Evolutionary conservation across 2,113 vertebrate genomes (phyloP).

Genomic region (Coryphaenoides rupestris): DNA sequence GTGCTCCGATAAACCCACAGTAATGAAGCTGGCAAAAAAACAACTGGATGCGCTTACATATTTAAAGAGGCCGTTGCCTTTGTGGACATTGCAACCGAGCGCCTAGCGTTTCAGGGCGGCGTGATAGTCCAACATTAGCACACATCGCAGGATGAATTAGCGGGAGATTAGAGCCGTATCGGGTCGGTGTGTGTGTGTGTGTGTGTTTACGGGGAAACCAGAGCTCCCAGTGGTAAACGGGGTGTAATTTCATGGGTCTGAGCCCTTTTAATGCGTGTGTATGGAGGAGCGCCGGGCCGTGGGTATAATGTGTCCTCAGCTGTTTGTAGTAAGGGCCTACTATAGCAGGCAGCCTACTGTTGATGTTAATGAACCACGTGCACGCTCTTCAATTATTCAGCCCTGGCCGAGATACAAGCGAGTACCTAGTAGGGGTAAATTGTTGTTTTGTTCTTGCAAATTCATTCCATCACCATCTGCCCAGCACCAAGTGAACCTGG

Average conservation of each 20-base stretch:
- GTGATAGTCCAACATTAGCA: constrained; percentile 37
- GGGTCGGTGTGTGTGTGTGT: constrained; percentile 13
- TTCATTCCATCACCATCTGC: not conserved
- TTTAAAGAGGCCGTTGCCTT: constrained; percentile 57
- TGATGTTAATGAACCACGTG: not conserved
- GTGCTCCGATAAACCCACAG: constrained; percentile 37
- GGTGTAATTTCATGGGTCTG: not conserved
- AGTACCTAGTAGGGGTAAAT: no score
- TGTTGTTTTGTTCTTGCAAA: not conserved
- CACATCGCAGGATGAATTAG: constrained; percentile 16
- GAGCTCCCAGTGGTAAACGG: constrained; percentile 12
- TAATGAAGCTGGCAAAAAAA: constrained; percentile 52
- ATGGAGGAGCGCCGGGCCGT: not conserved
- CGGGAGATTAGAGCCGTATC: constrained; percentile 27
- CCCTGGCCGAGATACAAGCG: not conserved
- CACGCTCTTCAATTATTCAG: not conserved
- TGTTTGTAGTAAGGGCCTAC: constrained; percentile 9
- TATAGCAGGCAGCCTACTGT: not conserved
- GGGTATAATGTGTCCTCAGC: not conserved
- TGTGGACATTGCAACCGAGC: constrained; percentile 49
- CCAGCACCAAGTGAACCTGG: not conserved
- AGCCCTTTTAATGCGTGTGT: not conserved
- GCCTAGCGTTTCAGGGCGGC: constrained; percentile 53
- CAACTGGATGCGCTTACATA: constrained; percentile 58
- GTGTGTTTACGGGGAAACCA: constrained; percentile 19